Evolutionary conservation across 2,797 vertebrate genomes (phyloP), one percentile per base, ranked within the genome.

Genomic region (Chaetophractus vellerosus): DNA sequence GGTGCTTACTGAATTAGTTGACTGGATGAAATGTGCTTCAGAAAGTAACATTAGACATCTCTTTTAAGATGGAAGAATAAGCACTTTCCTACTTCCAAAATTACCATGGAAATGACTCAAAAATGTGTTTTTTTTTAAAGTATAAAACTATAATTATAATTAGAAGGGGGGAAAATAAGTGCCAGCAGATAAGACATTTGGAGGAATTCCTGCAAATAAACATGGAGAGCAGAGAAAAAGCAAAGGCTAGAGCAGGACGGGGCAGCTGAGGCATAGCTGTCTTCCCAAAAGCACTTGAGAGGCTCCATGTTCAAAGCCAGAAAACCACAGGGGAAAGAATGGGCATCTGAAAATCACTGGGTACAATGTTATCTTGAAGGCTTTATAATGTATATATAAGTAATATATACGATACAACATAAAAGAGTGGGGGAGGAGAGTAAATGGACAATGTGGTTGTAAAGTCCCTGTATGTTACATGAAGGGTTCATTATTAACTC

Each of bases 61-160:
- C 41, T 80, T 74, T 52, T 24, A 88, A 74, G 23, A 64, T 5
- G 38, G 8, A 71, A 74, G 23, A 72, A 66, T 36, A 69, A 69
- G 78, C 6, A 63, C n/a, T 90, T 90, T 79, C 18, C 66, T 79
- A 79, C 52, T 76, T 94, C 86, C 89, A 45, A 63, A 94, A 61
- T 87, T 41, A 52, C 71, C 57, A 79, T 59, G 59, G 84, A 92
- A 90, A 90, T 52, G 79, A 84, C 48, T 81, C n/a, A 74, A 76
- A 84, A 33, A 57, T 33, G 36, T 24, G 26, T 38, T 45, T 48
- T 11, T 79, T 81, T 81, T 38, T 61, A 5, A 66, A 87, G 61
- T 59, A 80, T 52, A 48, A 92, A 81, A 36, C 45, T 92, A 41
- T 66, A 75, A 55, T 63, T 84, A 75, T 68, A 88, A 84, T 26